Base-by-base conservation (phyloP, 2,113 vertebrate species). In the Esox niger region DNA sequence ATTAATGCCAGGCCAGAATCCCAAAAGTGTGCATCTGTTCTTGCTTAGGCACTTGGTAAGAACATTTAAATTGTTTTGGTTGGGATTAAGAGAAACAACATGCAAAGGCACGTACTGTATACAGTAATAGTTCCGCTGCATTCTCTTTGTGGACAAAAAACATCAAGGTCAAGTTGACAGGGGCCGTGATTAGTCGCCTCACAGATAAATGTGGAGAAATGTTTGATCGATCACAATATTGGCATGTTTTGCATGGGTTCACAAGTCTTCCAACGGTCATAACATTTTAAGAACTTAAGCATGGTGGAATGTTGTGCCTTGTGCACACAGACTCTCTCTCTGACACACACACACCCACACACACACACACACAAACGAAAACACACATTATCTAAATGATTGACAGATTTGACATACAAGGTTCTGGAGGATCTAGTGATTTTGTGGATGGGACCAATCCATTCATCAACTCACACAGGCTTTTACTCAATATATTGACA, bases 251-350 rank as follows among this genome's bases (percentile, higher is more conserved):
- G 54, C 56, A 17, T 21, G n/a, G 32, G 59, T n/a, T 65, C 62
- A 63, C 54, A 32, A 73, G 49, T 49, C 26, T 21, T n/a, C n/a
- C n/a, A 54, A 49, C 29, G 54, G 9, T 69, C 47, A 4, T 60
- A 25, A 33, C 32, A 6, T 33, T 4, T 33, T 33, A 6, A 33
- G 43, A 20, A 46, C 43, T 3, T 20, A 46, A 20, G 10, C 43
- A 7, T 8, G 17, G 11, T 15, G 43, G 43, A 46, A 46, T 46
- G 43, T 46, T 46, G 43, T 46, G 11, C 43, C 43, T 3, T 46
- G 43, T 10, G 43, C 35, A 38, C 35, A 6, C 35, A n/a, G n/a
- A 6, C 35, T 38, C 35, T 38, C 35, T 38, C 43, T 46, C 3
- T 46, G 2, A 15, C 33, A 25, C 60, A 43, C n/a, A n/a, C n/a